phyloP scores from a whole-genome alignment of 1,140 invertebrate species.

The Belonocnema kinseyi region DNA sequence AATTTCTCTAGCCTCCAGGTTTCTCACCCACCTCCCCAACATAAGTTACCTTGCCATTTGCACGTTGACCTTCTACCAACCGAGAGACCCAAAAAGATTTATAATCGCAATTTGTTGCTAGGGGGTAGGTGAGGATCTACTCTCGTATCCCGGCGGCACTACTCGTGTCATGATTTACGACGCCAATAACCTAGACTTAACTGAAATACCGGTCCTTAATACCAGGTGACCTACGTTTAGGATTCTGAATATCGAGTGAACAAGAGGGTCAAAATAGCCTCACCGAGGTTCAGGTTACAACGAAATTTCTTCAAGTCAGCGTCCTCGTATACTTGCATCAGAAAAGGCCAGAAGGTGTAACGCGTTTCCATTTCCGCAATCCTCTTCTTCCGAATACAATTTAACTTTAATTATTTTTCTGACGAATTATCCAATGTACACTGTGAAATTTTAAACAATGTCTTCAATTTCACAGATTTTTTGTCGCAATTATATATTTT shows the following conservation, averaged over 20 bases:
- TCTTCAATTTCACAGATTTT: neutral
- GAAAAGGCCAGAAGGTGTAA: constrained; percentile 10
- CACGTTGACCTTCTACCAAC: constrained; percentile 36
- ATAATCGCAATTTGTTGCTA: constrained; percentile 50
- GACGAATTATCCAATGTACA: neutral
- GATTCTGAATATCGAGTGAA: constrained; percentile 37
- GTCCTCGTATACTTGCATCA: constrained; percentile 39
- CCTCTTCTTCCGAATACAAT: neutral
- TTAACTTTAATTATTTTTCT: constrained; percentile 6
- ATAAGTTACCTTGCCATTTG: constrained; percentile 22
- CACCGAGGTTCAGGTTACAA: constrained; percentile 35
- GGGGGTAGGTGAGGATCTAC: constrained; percentile 38
- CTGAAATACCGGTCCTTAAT: constrained; percentile 54
- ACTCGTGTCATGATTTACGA: constrained; percentile 54
- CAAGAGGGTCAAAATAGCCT: constrained; percentile 12
- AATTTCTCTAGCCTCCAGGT: constrained; percentile 13
- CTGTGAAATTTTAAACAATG: no score
- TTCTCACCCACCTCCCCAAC: neutral
- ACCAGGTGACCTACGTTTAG: constrained; percentile 51
- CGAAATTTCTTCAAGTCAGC: constrained; percentile 54
- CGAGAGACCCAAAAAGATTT: constrained; percentile 49
- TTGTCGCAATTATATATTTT: neutral
- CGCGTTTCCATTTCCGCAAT: neutral
- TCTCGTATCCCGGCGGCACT: constrained; percentile 43
- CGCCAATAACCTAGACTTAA: constrained; percentile 52